phyloP scores from a whole-genome alignment of 2,888 invertebrate genomes.

The Melieria picta region DNA sequence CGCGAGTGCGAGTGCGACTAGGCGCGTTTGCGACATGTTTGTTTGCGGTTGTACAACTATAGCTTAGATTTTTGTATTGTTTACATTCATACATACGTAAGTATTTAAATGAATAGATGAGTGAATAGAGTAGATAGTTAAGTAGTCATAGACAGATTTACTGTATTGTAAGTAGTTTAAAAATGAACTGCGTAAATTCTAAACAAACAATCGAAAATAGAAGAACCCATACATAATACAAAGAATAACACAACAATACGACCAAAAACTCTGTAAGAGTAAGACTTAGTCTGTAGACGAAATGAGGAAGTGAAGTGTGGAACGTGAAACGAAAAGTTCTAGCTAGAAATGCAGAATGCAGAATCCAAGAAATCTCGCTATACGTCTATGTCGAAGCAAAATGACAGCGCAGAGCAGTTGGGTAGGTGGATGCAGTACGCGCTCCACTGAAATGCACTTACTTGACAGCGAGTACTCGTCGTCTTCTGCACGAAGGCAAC shows the following conservation, averaged over 20 bases:
- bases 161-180: too few relatives aligned
- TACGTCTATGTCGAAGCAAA: not conserved
- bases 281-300: not conserved
- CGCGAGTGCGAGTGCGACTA: too few relatives aligned
- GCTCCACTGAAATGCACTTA: slow-evolving; percentile 67
- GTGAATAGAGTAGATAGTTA: too few relatives aligned
- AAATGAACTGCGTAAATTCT: too few relatives aligned
- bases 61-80: too few relatives aligned
- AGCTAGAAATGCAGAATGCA: not conserved
- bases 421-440: not conserved
- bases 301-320: not conserved
- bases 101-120: too few relatives aligned
- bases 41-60: too few relatives aligned
- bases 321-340: slow-evolving; percentile 6
- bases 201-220: too few relatives aligned
- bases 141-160: too few relatives aligned
- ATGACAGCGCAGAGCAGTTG: not conserved
- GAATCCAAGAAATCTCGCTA: slow-evolving; percentile 29
- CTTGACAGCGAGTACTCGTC: slow-evolving; percentile 74
- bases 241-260: not conserved
- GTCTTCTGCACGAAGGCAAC: slow-evolving; percentile 62
- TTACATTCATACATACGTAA: too few relatives aligned
- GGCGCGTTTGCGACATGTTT: too few relatives aligned
- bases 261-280: not conserved
- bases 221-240: not conserved